Percentiles rank a stretch among this genome's conserved stretches.
These are phyloP conservation scores for Catamblyrhynchus diadema DNA, from an alignment of 2,797 vertebrate genomes.

Conservation along the genomic window DNA sequence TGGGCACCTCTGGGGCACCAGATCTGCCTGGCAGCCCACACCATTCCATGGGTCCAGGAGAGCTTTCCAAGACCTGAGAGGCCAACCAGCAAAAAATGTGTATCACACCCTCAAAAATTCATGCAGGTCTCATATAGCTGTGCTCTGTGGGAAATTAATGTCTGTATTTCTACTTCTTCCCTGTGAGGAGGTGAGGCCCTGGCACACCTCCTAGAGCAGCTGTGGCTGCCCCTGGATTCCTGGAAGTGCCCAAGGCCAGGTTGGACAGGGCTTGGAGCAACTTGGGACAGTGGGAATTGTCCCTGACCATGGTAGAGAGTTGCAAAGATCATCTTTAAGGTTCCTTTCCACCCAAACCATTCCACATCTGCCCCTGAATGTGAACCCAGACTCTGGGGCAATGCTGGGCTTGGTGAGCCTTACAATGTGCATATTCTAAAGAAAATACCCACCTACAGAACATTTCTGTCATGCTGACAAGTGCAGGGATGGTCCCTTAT, in stretches of 20 bases:
- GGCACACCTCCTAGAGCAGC: background rate
- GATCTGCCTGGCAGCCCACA: background rate
- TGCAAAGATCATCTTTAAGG: background rate
- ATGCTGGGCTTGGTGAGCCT: background rate
- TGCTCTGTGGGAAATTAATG: background rate
- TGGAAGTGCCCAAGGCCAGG: background rate
- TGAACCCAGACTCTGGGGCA: background rate
- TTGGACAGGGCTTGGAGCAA: rapidly evolving
- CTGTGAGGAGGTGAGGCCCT: rapidly evolving
- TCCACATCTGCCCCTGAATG: rapidly evolving
- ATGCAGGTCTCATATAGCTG: background rate
- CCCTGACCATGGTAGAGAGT: rapidly evolving
- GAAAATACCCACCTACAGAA: background rate
- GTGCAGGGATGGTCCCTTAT: background rate
- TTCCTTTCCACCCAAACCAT: background rate
- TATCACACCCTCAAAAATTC: background rate
- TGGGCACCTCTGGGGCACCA: background rate
- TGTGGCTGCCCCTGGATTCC: background rate
- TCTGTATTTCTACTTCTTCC: background rate
- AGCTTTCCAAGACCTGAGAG: background rate
- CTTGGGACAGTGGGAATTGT: rapidly evolving
- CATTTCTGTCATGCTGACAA: background rate
- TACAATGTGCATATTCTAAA: background rate
- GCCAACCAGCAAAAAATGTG: background rate
- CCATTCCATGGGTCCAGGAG: background rate